Conservation (phyloP, 2,888 invertebrate genomes). For the Chrysodeixis includens region DNA sequence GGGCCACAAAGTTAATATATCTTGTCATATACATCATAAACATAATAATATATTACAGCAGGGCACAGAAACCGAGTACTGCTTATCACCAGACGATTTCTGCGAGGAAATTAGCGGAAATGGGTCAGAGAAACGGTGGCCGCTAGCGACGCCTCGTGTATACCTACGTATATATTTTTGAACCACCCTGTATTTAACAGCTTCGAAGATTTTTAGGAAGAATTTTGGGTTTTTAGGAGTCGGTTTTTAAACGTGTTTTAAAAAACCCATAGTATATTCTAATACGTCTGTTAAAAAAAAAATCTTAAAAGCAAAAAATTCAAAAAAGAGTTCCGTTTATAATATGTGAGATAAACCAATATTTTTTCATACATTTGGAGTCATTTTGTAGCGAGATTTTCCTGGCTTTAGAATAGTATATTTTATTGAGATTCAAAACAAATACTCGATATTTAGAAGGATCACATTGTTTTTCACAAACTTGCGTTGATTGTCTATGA, state of each 20-base stretch:
- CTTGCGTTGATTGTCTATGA: too few relatives aligned
- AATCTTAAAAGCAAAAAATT: too few relatives aligned
- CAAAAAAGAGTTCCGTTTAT: too few relatives aligned
- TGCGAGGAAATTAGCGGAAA: conserved; percentile 4
- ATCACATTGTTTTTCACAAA: too few relatives aligned
- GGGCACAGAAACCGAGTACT: conserved; percentile 2
- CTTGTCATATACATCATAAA: not conserved
- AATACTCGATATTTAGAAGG: too few relatives aligned
- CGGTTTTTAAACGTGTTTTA: not conserved
- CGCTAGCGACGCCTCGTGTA: not conserved
- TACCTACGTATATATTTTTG: not conserved
- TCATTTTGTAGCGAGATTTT: too few relatives aligned
- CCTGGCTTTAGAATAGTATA: too few relatives aligned
- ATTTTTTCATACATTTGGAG: too few relatives aligned
- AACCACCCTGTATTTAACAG: not conserved
- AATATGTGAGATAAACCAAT: too few relatives aligned
- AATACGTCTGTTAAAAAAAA: too few relatives aligned
- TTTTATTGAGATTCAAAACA: too few relatives aligned
- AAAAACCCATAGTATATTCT: not conserved
- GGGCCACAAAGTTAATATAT: not conserved
- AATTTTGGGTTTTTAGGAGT: not conserved
- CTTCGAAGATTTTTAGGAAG: not conserved
- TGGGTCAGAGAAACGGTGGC: not conserved
- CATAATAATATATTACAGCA: not conserved
- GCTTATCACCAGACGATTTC: conserved; percentile 1